phyloP scores from a whole-genome alignment of 2,797 vertebrate genomes.

The Smutsia gigantea region DNA sequence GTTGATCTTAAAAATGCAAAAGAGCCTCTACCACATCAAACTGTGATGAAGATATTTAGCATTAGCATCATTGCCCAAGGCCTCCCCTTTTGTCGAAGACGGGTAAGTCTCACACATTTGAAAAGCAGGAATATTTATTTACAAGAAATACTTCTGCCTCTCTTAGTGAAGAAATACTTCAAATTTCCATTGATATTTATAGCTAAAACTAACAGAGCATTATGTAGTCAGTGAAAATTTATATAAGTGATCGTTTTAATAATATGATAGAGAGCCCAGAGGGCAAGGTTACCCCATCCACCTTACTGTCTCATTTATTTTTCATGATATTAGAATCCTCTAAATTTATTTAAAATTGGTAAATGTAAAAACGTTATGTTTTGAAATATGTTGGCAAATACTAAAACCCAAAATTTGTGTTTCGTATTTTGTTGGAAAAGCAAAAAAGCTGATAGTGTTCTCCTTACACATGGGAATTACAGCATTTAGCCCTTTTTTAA shows the following conservation, averaged over 20 bases:
- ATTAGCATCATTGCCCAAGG: slow-evolving; percentile 99
- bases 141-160: slow-evolving; percentile 26
- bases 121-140: slow-evolving; percentile 70
- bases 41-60: slow-evolving; percentile 98
- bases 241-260: neutral
- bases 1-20: slow-evolving; percentile 90
- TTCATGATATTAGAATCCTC: slow-evolving; percentile 46
- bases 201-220: neutral
- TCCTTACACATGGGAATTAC: neutral
- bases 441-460: neutral
- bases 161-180: slow-evolving; percentile 21
- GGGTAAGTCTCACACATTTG: slow-evolving; percentile 91
- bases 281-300: neutral
- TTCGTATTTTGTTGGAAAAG: slow-evolving; percentile 34
- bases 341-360: slow-evolving; percentile 39
- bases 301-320: neutral
- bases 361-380: neutral
- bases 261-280: neutral
- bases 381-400: slow-evolving; percentile 44
- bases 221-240: neutral
- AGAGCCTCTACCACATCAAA: slow-evolving; percentile 93
- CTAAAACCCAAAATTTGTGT: neutral
- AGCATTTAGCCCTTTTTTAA: neutral
- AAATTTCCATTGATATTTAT: slow-evolving; percentile 8
- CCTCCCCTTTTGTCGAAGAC: slow-evolving; percentile 96